Conservation (phyloP, 35 echinoderm and acorn worm genomes). For the Apostichopus parvimensis region DNA sequence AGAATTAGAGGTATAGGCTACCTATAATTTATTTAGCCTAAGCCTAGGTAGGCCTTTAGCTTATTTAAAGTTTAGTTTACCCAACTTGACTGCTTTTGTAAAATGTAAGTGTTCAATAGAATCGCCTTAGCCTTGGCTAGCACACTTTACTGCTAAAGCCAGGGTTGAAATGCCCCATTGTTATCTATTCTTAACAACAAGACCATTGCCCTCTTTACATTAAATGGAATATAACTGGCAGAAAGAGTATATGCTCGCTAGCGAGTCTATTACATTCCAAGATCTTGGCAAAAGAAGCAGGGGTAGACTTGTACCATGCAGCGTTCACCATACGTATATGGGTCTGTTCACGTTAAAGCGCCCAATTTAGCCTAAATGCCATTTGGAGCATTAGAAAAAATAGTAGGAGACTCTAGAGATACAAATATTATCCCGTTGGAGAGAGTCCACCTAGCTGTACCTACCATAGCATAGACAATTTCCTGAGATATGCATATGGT, state of each 20-base stretch:
- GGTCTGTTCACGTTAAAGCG: too few relatives aligned
- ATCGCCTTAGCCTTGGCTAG: too few relatives aligned
- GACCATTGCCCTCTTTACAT: neutral
- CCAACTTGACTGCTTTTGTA: neutral
- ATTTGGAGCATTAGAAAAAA: neutral
- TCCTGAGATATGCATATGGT: too few relatives aligned
- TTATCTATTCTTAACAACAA: neutral
- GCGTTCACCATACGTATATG: neutral
- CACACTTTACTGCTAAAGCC: neutral
- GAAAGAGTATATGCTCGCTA: neutral
- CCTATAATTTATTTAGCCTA: neutral
- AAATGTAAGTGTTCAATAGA: neutral
- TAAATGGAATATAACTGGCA: neutral
- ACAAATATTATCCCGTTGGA: too few relatives aligned
- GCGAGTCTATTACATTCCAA: neutral
- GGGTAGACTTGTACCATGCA: neutral
- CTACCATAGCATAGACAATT: too few relatives aligned
- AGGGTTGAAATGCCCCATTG: neutral
- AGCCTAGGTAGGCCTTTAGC: neutral
- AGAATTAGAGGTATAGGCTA: neutral
- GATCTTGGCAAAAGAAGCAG: neutral
- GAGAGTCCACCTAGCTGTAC: too few relatives aligned
- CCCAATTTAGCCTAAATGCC: too few relatives aligned
- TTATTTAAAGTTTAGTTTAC: neutral
- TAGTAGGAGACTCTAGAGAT: neutral